phyloP scores from a whole-genome alignment of 2,888 invertebrate genomes.

The Drosophila dives region DNA sequence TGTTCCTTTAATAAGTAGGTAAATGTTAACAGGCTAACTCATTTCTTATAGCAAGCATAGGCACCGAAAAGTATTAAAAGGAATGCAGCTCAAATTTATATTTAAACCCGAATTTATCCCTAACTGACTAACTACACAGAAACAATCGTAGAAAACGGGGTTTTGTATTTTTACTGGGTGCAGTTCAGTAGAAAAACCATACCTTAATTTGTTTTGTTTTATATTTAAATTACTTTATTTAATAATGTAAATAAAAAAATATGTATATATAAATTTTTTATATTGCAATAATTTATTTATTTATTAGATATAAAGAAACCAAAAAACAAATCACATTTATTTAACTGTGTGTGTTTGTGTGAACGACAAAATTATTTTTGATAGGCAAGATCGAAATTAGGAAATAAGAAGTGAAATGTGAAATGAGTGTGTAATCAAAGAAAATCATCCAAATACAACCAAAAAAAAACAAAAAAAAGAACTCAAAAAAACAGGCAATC shows the following conservation, averaged over 20 bases:
- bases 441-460: background rate
- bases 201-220: background rate
- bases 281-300: background rate
- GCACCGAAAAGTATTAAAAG: too few relatives aligned
- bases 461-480: background rate
- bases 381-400: background rate
- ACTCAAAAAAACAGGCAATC: slow-evolving; percentile 17
- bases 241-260: background rate
- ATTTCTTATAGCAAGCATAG: too few relatives aligned
- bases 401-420: background rate
- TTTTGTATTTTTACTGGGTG: background rate
- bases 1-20: too few relatives aligned
- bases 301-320: background rate
- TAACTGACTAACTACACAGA: too few relatives aligned
- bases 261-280: background rate
- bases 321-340: background rate
- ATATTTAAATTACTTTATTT: background rate
- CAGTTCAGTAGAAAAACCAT: background rate
- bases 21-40: too few relatives aligned
- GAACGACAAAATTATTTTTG: background rate
- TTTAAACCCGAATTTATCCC: too few relatives aligned
- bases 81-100: too few relatives aligned
- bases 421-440: background rate
- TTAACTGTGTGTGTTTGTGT: background rate
- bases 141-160: too few relatives aligned